Conservation (phyloP, 2,888 invertebrate species). For the Melitaea athalia region DNA sequence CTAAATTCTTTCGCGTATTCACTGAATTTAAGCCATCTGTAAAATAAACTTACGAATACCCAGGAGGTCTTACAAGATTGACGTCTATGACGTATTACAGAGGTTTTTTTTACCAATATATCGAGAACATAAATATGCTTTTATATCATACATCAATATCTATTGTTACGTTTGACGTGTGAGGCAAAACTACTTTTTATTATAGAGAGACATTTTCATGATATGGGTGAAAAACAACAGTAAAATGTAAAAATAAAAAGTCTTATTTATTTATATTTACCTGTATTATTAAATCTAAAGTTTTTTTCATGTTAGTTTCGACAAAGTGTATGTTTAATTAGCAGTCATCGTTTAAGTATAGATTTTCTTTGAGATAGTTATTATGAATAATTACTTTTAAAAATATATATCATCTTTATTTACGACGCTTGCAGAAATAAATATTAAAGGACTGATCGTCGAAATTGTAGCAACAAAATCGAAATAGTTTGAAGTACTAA, state of each 20-base stretch:
- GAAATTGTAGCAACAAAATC: constrained; percentile 11
- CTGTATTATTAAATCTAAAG: too few relatives aligned
- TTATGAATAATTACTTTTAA: too few relatives aligned
- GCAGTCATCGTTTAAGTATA: neutral
- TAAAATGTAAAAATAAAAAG: neutral
- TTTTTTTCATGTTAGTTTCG: too few relatives aligned
- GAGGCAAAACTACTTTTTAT: constrained; percentile 46
- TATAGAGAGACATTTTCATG: constrained; percentile 53
- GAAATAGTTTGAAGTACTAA: constrained; percentile 25
- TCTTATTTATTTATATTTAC: neutral
- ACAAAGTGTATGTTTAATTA: too few relatives aligned
- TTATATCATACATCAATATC: constrained; percentile 80
- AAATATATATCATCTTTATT: too few relatives aligned
- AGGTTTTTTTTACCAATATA: constrained; percentile 73
- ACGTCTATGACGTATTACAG: constrained; percentile 80
- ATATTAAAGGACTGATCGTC: neutral
- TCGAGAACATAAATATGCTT: constrained; percentile 80
- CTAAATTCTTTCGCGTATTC: constrained; percentile 14
- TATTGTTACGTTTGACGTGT: constrained; percentile 66
- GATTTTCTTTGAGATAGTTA: too few relatives aligned
- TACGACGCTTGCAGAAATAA: neutral
- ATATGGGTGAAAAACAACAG: constrained; percentile 37
- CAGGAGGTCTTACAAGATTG: constrained; percentile 68
- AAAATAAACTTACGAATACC: constrained; percentile 63
- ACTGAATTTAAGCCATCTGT: constrained; percentile 35